Percentiles rank a stretch among this genome's conserved stretches.
Conservation (phyloP, 2,113 vertebrate species). For the Paradoxurus hermaphroditus region DNA sequence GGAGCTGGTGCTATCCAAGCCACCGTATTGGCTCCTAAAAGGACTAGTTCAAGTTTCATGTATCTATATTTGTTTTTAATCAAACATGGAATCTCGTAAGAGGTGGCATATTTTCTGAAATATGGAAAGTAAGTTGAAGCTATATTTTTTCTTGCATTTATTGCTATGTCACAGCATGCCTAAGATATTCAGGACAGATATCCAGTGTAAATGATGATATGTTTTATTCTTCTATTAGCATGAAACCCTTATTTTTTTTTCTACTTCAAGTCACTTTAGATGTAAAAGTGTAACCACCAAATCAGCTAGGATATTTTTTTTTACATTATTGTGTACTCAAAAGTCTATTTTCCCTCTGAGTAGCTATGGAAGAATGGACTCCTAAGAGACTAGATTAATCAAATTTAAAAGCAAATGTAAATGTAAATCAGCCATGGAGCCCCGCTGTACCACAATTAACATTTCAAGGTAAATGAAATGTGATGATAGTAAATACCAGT, state of each 20-base stretch:
- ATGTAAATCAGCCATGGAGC: slow-evolving; percentile 68
- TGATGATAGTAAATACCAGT: slow-evolving; percentile 55
- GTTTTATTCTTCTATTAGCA: slow-evolving; percentile 4
- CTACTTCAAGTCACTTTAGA: slow-evolving; percentile 27
- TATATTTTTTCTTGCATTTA: neutral
- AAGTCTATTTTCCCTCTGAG: slow-evolving; percentile 52
- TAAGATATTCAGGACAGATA: neutral
- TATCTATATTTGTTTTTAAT: neutral
- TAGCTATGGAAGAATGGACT: slow-evolving; percentile 44
- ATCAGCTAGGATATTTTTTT: neutral
- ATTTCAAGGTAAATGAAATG: slow-evolving; percentile 73
- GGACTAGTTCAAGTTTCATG: neutral
- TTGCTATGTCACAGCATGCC: neutral
- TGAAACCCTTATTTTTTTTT: slow-evolving; percentile 1
- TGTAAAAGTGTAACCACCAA: slow-evolving; percentile 23
- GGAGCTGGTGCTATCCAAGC: neutral
- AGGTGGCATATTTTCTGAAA: neutral
- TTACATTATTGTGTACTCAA: neutral
- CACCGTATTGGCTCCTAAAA: neutral
- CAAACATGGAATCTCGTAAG: neutral
- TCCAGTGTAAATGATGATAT: neutral
- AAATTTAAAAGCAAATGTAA: slow-evolving; percentile 70
- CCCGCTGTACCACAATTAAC: slow-evolving; percentile 67
- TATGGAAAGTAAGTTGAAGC: neutral
- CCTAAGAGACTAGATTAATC: slow-evolving; percentile 72